Conservation (phyloP, 2,888 invertebrate genomes). For the Cetonia aurata region DNA sequence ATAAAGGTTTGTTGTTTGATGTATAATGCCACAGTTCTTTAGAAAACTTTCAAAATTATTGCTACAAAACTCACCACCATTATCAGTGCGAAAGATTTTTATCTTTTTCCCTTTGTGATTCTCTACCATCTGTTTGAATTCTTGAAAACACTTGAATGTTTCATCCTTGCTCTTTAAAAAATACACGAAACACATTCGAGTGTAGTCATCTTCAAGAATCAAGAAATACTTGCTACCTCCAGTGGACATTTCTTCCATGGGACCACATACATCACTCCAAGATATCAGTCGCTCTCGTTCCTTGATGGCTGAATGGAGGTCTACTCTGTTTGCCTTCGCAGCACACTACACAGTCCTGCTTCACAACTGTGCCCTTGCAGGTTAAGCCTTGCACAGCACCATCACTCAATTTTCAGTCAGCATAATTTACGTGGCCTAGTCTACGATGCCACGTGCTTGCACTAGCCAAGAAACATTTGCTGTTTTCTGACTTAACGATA, state of each 20-base stretch:
- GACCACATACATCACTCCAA: slow-evolving; percentile 52
- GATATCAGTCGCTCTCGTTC: slow-evolving; percentile 47
- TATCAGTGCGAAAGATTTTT: slow-evolving; percentile 54
- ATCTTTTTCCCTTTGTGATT: slow-evolving; percentile 54
- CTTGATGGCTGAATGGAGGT: slow-evolving; percentile 52
- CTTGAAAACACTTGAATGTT: slow-evolving; percentile 50
- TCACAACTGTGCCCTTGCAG: slow-evolving; percentile 32
- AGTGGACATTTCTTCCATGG: slow-evolving; percentile 48
- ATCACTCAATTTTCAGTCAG: slow-evolving; percentile 37
- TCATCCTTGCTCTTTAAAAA: slow-evolving; percentile 53
- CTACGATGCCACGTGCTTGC: too few species aligned
- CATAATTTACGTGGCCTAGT: slow-evolving; percentile 44
- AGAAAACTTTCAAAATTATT: slow-evolving; percentile 50
- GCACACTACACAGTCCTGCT: slow-evolving; percentile 49
- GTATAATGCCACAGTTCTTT: slow-evolving; percentile 50
- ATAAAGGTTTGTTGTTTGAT: slow-evolving; percentile 56
- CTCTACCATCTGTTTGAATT: slow-evolving; percentile 55
- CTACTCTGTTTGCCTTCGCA: slow-evolving; percentile 55
- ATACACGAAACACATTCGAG: slow-evolving; percentile 52
- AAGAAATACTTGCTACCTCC: slow-evolving; percentile 54
- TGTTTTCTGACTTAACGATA: neutral
- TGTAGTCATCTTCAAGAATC: slow-evolving; percentile 51
- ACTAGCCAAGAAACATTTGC: slow-evolving; percentile 22
- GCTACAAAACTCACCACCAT: slow-evolving; percentile 44
- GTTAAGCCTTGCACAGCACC: slow-evolving; percentile 42